These are phyloP conservation scores for Centropus unirufus DNA, from an alignment of 2,113 vertebrate genomes.

Conservation along the genomic window DNA sequence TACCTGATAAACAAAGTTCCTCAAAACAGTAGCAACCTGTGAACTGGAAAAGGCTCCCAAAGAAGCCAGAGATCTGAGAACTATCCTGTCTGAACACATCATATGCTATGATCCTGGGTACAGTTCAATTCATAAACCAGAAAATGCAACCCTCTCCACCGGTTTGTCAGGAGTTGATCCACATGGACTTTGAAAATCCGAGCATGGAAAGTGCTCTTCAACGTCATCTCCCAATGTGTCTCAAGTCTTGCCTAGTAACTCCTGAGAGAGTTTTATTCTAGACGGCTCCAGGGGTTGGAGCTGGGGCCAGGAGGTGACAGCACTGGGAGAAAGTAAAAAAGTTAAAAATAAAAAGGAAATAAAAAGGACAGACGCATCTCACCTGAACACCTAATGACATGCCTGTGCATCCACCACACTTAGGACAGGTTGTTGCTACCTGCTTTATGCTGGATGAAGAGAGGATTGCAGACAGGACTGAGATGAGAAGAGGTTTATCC, in stretches of 20 bases:
- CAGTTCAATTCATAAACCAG: not conserved
- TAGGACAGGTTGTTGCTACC: not conserved
- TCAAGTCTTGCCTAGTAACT: not conserved
- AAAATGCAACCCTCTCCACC: not conserved
- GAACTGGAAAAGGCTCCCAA: not conserved
- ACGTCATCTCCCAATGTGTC: not conserved
- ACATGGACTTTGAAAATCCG: accelerated
- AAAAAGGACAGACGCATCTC: not conserved
- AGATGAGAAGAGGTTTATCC: not conserved
- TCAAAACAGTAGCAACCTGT: not conserved
- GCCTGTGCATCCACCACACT: not conserved
- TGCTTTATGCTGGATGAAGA: not conserved
- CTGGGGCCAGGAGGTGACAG: too few species aligned
- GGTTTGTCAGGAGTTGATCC: not conserved
- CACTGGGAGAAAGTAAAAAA: too few species aligned
- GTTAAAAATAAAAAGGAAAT: not conserved
- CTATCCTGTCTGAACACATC: accelerated
- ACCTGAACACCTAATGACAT: not conserved
- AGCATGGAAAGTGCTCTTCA: not conserved
- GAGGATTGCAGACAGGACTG: not conserved
- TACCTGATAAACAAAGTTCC: not conserved
- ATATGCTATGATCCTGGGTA: not conserved
- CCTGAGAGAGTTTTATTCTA: not conserved
- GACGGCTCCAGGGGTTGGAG: too few species aligned
- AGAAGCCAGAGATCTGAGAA: not conserved